Evolutionary conservation across 1,140 invertebrate genomes (phyloP).

Genomic region (Batillaria attramentaria): DNA sequence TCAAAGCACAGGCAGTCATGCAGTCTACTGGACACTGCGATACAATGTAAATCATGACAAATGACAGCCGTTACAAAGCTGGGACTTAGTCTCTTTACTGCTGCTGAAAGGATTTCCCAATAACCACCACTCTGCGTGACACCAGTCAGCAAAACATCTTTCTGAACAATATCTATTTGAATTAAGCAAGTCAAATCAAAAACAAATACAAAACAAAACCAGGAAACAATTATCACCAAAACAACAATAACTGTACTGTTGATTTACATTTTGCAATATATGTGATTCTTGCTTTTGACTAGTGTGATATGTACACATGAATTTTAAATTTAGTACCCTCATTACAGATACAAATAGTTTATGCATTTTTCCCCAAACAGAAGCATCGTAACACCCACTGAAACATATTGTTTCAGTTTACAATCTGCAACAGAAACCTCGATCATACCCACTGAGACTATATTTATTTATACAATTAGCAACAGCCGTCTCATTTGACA

Average conservation of each 20-base stretch:
- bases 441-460: not conserved
- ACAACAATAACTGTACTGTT: not conserved
- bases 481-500: too few species aligned
- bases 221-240: not conserved
- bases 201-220: not conserved
- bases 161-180: not conserved
- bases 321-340: too few species aligned
- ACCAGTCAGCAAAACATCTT: not conserved
- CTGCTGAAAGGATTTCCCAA: not conserved
- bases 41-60: not conserved
- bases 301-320: not conserved
- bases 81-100: not conserved
- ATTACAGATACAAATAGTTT: not conserved
- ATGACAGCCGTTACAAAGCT: not conserved
- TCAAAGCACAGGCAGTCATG: not conserved
- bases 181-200: too few species aligned
- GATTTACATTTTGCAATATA: not conserved
- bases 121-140: not conserved
- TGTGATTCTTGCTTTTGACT: not conserved
- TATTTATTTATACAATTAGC: not conserved
- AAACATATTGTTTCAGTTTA: not conserved
- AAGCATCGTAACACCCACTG: too few species aligned
- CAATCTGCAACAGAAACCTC: not conserved
- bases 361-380: too few species aligned
- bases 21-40: not conserved